Evolutionary conservation across 2,113 vertebrate genomes (phyloP).

Genomic region (Pachypanchax playfairii): DNA sequence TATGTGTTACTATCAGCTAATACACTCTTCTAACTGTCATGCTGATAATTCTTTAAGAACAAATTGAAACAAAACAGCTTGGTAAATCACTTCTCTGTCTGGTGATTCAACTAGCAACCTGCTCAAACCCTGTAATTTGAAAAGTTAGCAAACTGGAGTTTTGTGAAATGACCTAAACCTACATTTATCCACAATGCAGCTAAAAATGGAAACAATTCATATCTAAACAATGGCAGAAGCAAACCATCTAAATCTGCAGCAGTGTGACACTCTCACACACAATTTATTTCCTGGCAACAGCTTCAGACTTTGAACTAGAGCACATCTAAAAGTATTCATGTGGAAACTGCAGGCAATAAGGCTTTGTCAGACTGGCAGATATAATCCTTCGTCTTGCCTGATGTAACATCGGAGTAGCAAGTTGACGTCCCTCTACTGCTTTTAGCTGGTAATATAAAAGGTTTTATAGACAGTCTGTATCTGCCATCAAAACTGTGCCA

Average conservation of each 20-base stretch:
- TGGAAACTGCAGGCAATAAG: slow-evolving; percentile 58
- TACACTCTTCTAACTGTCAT: neutral
- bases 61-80: neutral
- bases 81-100: neutral
- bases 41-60: neutral
- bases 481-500: slow-evolving; percentile 15
- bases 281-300: slow-evolving; percentile 56
- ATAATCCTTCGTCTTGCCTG: slow-evolving; percentile 48
- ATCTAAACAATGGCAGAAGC: slow-evolving; percentile 25
- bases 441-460: slow-evolving; percentile 38
- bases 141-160: neutral
- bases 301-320: slow-evolving; percentile 56
- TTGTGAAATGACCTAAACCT: slow-evolving; percentile 15
- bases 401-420: slow-evolving; percentile 47
- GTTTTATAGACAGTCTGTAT: slow-evolving; percentile 25
- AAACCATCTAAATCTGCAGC: slow-evolving; percentile 30
- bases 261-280: slow-evolving; percentile 28
- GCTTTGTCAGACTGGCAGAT: slow-evolving; percentile 56
- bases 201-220: slow-evolving; percentile 3
- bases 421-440: slow-evolving; percentile 39
- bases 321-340: slow-evolving; percentile 53
- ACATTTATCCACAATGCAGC: slow-evolving; percentile 8
- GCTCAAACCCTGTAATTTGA: neutral
- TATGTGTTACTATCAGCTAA: neutral
- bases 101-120: neutral